Evolutionary conservation across 2,888 invertebrate genomes (phyloP).

Genomic region (Orchesellides sinensis): DNA sequence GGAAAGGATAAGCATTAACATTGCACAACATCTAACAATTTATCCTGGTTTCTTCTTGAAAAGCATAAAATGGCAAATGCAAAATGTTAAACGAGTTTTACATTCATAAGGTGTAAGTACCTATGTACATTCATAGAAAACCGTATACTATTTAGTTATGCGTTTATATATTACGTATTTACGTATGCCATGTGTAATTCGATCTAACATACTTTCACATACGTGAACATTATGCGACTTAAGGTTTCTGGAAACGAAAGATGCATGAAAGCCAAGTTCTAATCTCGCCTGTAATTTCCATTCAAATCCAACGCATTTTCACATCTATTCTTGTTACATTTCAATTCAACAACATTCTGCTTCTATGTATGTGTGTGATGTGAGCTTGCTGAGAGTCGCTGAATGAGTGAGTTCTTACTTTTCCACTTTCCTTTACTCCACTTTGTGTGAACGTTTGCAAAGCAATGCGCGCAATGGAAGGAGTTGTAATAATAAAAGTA

Average conservation of each 20-base stretch:
- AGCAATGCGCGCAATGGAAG: constrained; percentile 4
- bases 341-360: constrained; percentile 42
- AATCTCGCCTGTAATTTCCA: constrained; percentile 56
- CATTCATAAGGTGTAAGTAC: too few relatives aligned
- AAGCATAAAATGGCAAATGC: too few relatives aligned
- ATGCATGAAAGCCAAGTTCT: constrained; percentile 33
- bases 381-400: too few relatives aligned
- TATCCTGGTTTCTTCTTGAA: too few relatives aligned
- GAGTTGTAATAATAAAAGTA: constrained; percentile 45
- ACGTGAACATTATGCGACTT: not conserved
- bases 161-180: not conserved
- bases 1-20: too few relatives aligned
- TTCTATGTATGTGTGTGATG: not conserved
- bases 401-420: too few relatives aligned
- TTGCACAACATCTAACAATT: too few relatives aligned
- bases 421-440: constrained; percentile 13
- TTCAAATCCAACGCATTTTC: constrained; percentile 58
- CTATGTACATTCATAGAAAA: too few relatives aligned
- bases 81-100: too few relatives aligned
- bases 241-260: constrained; percentile 9
- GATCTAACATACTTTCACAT: not conserved
- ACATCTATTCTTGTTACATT: constrained; percentile 30
- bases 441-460: not conserved
- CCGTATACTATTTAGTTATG: not conserved
- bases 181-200: not conserved